Percentiles rank a stretch among this genome's conserved stretches.
These are phyloP conservation scores for Balanococcus diminutus DNA, from an alignment of 2,888 invertebrate species.

Conservation along the genomic window DNA sequence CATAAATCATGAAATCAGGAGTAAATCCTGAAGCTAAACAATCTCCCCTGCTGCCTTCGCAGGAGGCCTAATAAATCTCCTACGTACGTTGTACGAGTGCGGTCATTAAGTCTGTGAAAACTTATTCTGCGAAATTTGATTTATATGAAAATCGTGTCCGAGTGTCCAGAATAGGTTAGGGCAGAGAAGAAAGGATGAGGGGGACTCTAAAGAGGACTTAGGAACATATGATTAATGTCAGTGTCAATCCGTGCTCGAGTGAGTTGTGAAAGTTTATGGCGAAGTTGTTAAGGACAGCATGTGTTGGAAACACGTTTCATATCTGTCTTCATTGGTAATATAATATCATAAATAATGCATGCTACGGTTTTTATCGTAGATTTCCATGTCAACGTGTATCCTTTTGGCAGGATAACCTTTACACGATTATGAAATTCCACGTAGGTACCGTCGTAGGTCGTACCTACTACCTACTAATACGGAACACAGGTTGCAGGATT, in stretches of 20 bases:
- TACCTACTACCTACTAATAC: neutral
- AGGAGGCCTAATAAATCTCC: neutral
- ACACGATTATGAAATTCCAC: neutral
- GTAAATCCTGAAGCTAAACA: neutral
- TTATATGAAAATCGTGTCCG: neutral
- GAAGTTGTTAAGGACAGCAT: neutral
- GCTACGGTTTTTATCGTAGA: neutral
- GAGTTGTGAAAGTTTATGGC: neutral
- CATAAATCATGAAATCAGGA: neutral
- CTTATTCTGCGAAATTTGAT: neutral
- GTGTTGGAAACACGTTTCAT: neutral
- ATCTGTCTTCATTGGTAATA: neutral
- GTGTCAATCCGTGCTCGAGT: neutral
- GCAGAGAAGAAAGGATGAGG: too few species aligned
- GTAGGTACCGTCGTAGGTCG: too few species aligned
- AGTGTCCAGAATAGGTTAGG: neutral
- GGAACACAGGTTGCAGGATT: too few species aligned
- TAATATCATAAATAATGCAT: neutral
- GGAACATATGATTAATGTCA: neutral
- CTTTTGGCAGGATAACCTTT: neutral
- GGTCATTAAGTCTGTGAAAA: neutral
- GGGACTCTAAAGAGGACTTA: neutral
- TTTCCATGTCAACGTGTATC: neutral
- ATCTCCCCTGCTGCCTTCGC: neutral
- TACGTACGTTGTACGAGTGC: neutral